Conservation (phyloP, 2,113 vertebrate genomes). For the Cyprinodon tularosa region DNA sequence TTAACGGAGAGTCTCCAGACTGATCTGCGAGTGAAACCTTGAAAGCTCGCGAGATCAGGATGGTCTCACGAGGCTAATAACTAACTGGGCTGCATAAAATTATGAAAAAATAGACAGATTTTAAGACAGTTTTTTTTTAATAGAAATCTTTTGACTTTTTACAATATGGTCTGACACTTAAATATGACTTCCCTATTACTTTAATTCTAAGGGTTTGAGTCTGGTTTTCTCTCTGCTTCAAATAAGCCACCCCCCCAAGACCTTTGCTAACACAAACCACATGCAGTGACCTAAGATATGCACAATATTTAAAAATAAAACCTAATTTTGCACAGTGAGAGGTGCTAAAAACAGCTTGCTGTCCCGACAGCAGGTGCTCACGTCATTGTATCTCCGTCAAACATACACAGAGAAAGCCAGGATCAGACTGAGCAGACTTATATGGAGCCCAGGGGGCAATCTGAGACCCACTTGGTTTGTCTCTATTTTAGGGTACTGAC, state of each 20-base stretch:
- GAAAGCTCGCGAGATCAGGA: no score
- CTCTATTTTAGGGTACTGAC: conserved; percentile 88
- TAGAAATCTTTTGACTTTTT: no score
- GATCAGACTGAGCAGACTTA: conserved; percentile 83
- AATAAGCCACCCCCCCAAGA: not conserved
- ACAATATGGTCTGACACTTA: not conserved
- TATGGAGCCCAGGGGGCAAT: conserved; percentile 78
- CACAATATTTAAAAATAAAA: conserved; percentile 32
- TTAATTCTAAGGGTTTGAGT: not conserved
- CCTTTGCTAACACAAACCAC: conserved; percentile 22
- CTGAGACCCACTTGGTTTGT: conserved; percentile 64
- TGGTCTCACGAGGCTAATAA: no score
- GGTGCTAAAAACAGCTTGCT: conserved; percentile 74
- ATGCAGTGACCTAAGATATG: conserved; percentile 41
- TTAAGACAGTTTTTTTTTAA: no score
- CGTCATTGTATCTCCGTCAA: conserved; percentile 49
- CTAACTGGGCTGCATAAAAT: no score
- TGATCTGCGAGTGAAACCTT: no score
- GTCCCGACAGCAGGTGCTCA: conserved; percentile 74
- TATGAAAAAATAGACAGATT: no score
- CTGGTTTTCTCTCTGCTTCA: not conserved
- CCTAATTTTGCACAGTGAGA: conserved; percentile 55
- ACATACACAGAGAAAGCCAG: conserved; percentile 49
- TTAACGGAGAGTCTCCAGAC: no score
- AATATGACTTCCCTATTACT: not conserved